Evolutionary conservation across 2,888 invertebrate genomes (phyloP).

Genomic region (Rhabditoides inermis): DNA sequence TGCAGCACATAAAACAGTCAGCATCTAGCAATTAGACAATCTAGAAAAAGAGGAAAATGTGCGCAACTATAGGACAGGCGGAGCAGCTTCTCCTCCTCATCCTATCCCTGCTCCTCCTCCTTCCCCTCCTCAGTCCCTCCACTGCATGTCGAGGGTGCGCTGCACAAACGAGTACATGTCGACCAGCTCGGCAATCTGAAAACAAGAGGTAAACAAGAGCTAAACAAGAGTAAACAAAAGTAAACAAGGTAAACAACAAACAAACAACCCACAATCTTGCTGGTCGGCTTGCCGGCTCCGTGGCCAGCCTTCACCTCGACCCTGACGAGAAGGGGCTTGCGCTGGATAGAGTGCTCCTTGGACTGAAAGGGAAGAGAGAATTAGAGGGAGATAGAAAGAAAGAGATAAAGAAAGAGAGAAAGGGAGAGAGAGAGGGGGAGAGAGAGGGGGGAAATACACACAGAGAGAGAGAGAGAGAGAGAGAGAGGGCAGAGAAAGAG

Average conservation of each 20-base stretch:
- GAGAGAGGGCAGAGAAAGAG: slow-evolving; percentile 1
- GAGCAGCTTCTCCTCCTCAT: no score
- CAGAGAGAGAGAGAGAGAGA: slow-evolving; percentile 2
- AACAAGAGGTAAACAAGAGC: not conserved
- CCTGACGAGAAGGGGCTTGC: slow-evolving; percentile 61
- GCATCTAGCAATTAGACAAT: no score
- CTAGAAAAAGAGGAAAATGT: no score
- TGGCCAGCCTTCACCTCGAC: slow-evolving; percentile 94
- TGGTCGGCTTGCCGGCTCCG: slow-evolving; percentile 89
- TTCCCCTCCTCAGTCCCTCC: slow-evolving; percentile 51
- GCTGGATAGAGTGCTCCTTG: slow-evolving; percentile 3
- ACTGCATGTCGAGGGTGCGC: slow-evolving; percentile 66
- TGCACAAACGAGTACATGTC: slow-evolving; percentile 79
- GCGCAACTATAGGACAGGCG: no score
- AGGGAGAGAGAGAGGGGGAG: slow-evolving; percentile 3
- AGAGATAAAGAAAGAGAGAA: slow-evolving; percentile 1
- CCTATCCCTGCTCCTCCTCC: no score
- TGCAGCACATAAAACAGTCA: no score
- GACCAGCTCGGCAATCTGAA: slow-evolving; percentile 79
- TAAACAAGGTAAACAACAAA: slow-evolving; percentile 11
- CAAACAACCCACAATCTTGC: slow-evolving; percentile 80
- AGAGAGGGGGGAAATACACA: slow-evolving; percentile 2
- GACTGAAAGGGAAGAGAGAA: slow-evolving; percentile 7
- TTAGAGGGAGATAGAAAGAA: slow-evolving; percentile 1
- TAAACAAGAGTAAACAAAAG: slow-evolving; percentile 56